These are phyloP conservation scores for Drosophila equinoxialis DNA, from an alignment of 1,140 invertebrate genomes.

Conservation along the genomic window DNA sequence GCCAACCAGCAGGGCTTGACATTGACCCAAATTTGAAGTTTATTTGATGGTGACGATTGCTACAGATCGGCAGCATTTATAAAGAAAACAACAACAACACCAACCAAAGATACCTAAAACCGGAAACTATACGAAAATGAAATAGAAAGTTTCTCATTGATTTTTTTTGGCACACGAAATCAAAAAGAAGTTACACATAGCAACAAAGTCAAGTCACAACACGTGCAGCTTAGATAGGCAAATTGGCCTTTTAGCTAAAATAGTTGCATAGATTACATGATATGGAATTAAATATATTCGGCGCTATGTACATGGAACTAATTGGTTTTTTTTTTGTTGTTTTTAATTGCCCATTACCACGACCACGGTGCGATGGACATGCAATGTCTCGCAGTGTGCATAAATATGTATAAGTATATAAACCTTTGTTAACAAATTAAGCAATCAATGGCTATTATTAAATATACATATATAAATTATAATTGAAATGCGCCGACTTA, in stretches of 20 bases:
- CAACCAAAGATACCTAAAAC: slow-evolving; percentile 57
- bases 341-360: slow-evolving; percentile 76
- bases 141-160: slow-evolving; percentile 56
- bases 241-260: slow-evolving; percentile 2
- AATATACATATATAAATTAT: slow-evolving; percentile 52
- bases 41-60: slow-evolving; percentile 66
- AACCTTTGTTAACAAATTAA: slow-evolving; percentile 76
- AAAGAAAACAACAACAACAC: slow-evolving; percentile 10
- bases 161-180: slow-evolving; percentile 14
- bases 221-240: not conserved
- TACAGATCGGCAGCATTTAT: slow-evolving; percentile 50
- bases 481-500: slow-evolving; percentile 66
- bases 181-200: too few species aligned
- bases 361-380: slow-evolving; percentile 23
- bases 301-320: slow-evolving; percentile 36
- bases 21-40: slow-evolving; percentile 69
- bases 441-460: slow-evolving; percentile 69
- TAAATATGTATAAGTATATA: not conserved
- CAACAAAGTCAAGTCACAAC: not conserved
- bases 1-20: slow-evolving; percentile 50
- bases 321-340: slow-evolving; percentile 40
- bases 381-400: slow-evolving; percentile 12
- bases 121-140: slow-evolving; percentile 66
- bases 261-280: slow-evolving; percentile 51
- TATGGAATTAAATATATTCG: slow-evolving; percentile 18